Evolutionary conservation across 2,797 vertebrate species (phyloP), one percentile per base, ranked within the genome.

Genomic region (Melanotaenia nigrans): DNA sequence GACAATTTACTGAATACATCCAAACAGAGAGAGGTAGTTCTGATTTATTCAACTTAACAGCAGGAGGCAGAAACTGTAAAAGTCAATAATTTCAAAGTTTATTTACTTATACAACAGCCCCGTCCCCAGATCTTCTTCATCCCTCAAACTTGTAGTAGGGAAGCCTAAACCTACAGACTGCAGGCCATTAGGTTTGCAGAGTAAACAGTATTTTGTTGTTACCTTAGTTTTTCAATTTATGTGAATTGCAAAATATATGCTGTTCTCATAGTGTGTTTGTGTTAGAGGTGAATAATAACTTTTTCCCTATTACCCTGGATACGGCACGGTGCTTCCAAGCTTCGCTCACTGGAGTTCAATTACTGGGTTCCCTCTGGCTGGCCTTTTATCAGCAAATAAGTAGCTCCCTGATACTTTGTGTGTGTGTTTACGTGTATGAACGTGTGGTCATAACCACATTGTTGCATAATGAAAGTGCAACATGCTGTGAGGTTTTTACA

Each of bases 271-370:
- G 13, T 55, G 62, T 73, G 53, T 78, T 51, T 82, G 64, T 77
- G 78, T 86, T 86, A 84, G 82, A 84, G 84, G 75, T 87, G 89
- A 88, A 89, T 89, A 89, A 90, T 90, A 90, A 86, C 80, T 86
- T 88, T 85, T 85, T 81, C 22, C 73, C 85, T 89, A 89, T 89
- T 90, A 91, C 81, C 64, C 75, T 65, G 78, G 87, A 86, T 88
- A 87, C 79, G 78, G 85, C 84, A 83, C 49, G 68, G 64, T 84
- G 85, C 86, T 86, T 86, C 77, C 82, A 87, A 84, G 87, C 89
- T 88, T 81, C 66, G 78, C 84, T 85, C 76, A 74, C 86, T 85
- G 83, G 83, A 91, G 88, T 92, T 92, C 89, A 92, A 92, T 93
- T 92, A 93, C 85, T 84, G 71, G 71, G 71, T 83, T 90, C 83